phyloP scores from a whole-genome alignment of 2,113 vertebrate species.

The Labeo rohita region DNA sequence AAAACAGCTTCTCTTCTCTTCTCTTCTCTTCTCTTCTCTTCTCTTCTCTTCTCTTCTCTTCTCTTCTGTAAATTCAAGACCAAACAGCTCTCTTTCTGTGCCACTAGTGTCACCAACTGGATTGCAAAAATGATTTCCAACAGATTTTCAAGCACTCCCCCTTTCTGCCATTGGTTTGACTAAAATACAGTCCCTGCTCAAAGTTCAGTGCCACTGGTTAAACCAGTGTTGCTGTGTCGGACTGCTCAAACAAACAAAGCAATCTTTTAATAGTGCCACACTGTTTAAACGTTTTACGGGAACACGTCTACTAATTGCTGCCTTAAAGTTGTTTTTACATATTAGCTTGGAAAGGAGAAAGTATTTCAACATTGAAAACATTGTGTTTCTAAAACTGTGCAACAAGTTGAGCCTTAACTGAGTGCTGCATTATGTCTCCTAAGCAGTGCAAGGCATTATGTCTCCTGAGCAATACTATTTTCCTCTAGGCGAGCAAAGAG shows the following conservation, averaged over 20 bases:
- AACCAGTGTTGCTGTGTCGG: background rate
- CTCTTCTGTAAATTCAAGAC: background rate
- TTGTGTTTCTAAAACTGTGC: background rate
- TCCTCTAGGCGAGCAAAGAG: conserved; percentile 24
- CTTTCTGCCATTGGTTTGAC: background rate
- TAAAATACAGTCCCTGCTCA: background rate
- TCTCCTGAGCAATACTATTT: background rate
- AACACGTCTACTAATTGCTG: background rate
- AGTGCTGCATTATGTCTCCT: background rate
- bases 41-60: background rate
- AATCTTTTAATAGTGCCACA: background rate
- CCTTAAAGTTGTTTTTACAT: background rate
- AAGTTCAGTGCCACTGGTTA: background rate
- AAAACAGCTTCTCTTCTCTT: conserved; percentile 11
- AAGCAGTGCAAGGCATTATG: background rate
- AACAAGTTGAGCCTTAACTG: background rate
- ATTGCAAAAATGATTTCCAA: background rate
- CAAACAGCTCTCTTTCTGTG: too few relatives aligned
- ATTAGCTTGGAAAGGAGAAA: background rate
- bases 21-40: background rate
- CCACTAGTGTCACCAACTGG: too few relatives aligned
- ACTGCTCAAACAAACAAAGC: background rate
- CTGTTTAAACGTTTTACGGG: background rate
- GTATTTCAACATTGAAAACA: background rate
- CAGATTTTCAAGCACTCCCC: background rate